Conservation (phyloP, 2,113 vertebrate genomes). For the Trematomus loennbergii region DNA sequence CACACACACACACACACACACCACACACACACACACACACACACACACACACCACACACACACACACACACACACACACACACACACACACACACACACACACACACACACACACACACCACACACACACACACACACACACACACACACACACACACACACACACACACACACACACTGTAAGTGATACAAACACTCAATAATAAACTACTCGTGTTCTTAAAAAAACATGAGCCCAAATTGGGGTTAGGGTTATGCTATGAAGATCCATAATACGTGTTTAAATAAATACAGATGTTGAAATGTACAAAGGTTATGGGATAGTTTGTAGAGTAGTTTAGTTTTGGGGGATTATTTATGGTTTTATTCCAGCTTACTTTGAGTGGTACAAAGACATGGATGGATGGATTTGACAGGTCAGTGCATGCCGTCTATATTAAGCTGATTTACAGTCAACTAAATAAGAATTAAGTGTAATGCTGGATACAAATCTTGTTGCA, state of each 20-base stretch:
- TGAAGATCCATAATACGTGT: neutral
- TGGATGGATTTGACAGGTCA: neutral
- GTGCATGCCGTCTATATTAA: neutral
- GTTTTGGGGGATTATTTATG: neutral
- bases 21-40: slow-evolving; percentile 29
- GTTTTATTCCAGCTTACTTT: neutral
- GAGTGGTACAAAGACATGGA: neutral
- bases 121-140: slow-evolving; percentile 27
- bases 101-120: slow-evolving; percentile 18
- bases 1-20: slow-evolving; percentile 21
- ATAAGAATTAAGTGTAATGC: no score
- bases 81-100: slow-evolving; percentile 44
- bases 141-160: slow-evolving; percentile 49
- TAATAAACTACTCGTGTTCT: no score
- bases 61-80: slow-evolving; percentile 30
- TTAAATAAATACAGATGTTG: neutral
- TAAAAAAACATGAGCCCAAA: no score
- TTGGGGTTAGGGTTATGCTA: neutral
- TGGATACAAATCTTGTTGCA: no score
- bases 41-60: slow-evolving; percentile 45
- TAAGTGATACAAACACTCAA: neutral
- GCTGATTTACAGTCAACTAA: neutral
- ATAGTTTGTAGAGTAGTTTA: neutral
- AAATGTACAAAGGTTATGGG: neutral
- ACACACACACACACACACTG: slow-evolving; percentile 14